Evolutionary conservation across 2,113 vertebrate genomes (phyloP).

Genomic region (Pseudopodoces humilis): DNA sequence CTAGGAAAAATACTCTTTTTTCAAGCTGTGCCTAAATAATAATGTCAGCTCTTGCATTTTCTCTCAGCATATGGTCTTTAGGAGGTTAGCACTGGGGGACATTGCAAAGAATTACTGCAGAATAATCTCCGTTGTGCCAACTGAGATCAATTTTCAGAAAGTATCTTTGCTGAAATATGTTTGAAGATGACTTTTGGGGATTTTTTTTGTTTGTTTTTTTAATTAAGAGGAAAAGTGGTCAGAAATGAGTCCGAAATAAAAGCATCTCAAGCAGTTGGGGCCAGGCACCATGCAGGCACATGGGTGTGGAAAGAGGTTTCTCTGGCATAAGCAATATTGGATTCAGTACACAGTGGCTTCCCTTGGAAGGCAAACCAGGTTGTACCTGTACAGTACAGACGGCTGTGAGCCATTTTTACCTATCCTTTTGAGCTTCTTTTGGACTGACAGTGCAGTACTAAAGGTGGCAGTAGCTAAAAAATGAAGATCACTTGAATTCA

Average conservation of each 20-base stretch:
- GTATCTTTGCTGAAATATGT: background rate
- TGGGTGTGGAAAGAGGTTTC: background rate
- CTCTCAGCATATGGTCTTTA: background rate
- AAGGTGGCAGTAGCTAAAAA: background rate
- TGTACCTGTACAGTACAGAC: background rate
- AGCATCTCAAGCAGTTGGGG: background rate
- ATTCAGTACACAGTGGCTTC: background rate
- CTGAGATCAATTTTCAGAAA: background rate
- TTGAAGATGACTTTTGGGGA: background rate
- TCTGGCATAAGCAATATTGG: accelerated
- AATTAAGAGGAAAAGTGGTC: background rate
- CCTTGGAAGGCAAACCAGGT: background rate
- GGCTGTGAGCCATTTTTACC: background rate
- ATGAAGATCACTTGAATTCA: background rate
- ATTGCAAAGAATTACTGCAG: background rate
- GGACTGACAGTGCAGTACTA: background rate
- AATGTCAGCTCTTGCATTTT: background rate
- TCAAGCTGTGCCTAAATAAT: background rate
- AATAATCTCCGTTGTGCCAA: background rate
- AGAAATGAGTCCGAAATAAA: background rate
- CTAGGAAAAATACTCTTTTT: background rate
- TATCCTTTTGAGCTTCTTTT: background rate
- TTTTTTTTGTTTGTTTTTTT: too few relatives aligned
- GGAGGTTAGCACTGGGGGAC: background rate
- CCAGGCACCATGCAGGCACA: accelerated